Conservation (phyloP, 2,797 vertebrate species). For the Cirrhinus mrigala region DNA sequence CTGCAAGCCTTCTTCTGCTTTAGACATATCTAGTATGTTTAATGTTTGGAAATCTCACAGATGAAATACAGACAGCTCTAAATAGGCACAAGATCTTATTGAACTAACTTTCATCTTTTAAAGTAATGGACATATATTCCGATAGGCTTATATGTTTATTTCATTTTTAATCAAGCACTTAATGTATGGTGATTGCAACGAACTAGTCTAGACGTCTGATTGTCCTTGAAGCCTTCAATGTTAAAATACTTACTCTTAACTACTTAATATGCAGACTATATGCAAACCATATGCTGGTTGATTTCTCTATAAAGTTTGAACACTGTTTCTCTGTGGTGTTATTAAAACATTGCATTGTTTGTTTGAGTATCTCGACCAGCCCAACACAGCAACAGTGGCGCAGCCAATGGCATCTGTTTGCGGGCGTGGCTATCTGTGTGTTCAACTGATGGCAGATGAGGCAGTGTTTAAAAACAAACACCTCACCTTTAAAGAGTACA, state of each 20-base stretch:
- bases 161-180: background rate
- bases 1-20: constrained; percentile 35
- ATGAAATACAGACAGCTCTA: background rate
- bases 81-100: background rate
- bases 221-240: constrained; percentile 1
- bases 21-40: background rate
- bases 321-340: background rate
- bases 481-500: background rate
- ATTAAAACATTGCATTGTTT: background rate
- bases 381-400: constrained; percentile 21
- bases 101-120: background rate
- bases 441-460: background rate
- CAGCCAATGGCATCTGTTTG: constrained; percentile 47
- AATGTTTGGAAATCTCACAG: background rate
- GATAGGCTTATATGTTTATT: constrained; percentile 35
- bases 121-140: constrained; percentile 2
- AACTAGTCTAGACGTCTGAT: constrained; percentile 3
- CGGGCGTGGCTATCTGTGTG: background rate
- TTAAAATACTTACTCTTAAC: background rate
- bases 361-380: background rate
- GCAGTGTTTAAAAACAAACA: background rate
- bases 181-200: constrained; percentile 47
- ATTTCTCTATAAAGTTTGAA: constrained; percentile 20
- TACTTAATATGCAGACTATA: background rate
- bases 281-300: background rate